Base-by-base conservation (phyloP, 2,113 vertebrate genomes). In the Poicephalus meyeri region DNA sequence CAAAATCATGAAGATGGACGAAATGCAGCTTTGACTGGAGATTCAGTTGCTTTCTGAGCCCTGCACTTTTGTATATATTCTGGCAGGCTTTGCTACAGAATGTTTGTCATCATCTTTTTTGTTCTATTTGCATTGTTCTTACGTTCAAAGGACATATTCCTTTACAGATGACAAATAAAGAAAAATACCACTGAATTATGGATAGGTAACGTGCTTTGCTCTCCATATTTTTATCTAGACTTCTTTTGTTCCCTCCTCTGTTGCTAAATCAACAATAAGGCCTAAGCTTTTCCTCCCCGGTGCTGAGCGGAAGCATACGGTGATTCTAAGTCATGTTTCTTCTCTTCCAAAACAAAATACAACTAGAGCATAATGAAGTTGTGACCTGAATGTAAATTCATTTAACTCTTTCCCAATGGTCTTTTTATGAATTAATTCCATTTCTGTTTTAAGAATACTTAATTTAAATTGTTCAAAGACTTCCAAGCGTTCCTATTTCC, bases 271-370 rank as follows among this genome's bases (percentile, higher is more conserved):
- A 80, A 70, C 4, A 17, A 5, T 35, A 73, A 81, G 39, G 18
- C 26, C 2, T 4, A 16, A 64, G 35, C 9, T 83, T 68, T 81
- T 80, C 24, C 41, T 73, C 55, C 37, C 26, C 42, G 7, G 29
- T 53, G 16, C 58, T 64, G 6, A 68, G 77, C 46, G 78, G 26
- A 39, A 61, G 29, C 7, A 60, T n/a, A 17, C 2, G 53, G 9
- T 5, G 74, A 16, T 3, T 23, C 7, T 25, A 37, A 5, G 6
- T 33, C 63, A 35, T 0, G 0, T 14, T 63, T 46, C 35, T 41
- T 28, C 69, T 46, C 29, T 56, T 83, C 33, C 18, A 76, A 78
- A 78, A 52, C 20, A 61, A 52, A 86, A 76, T 29, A 82, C 10
- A 60, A 26, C 4, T 23, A 10, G 6, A 88, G 20, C 25, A 58